phyloP scores from a whole-genome alignment of 2,888 invertebrate genomes.

The Nemapogon koenigi region DNA sequence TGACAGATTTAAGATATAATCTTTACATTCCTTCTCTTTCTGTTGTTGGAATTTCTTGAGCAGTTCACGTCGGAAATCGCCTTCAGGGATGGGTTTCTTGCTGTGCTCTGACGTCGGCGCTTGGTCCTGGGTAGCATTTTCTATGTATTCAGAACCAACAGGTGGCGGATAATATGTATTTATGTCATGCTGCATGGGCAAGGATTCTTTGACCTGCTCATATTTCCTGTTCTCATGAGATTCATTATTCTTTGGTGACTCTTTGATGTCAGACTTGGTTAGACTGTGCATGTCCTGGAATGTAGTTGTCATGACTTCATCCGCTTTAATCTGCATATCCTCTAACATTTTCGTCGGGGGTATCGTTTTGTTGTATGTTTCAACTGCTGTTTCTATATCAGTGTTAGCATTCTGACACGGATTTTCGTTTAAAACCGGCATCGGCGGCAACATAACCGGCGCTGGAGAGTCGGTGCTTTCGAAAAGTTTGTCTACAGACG shows the following conservation, averaged over 20 bases:
- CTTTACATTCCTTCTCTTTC: conserved; percentile 69
- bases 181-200: conserved; percentile 67
- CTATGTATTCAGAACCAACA: conserved; percentile 30
- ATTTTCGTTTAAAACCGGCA: no score
- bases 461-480: conserved; percentile 79
- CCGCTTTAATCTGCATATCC: background rate
- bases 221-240: conserved; percentile 72
- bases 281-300: no score
- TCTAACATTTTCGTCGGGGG: background rate
- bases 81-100: conserved; percentile 21
- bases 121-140: conserved; percentile 22
- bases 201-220: conserved; percentile 29
- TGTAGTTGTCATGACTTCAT: conserved; percentile 5
- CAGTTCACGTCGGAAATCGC: conserved; percentile 68
- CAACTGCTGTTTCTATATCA: no score
- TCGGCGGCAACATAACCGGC: no score
- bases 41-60: conserved; percentile 83
- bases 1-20: conserved; percentile 50
- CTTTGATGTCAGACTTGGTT: background rate
- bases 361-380: background rate
- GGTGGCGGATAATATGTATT: no score
- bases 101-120: conserved; percentile 32
- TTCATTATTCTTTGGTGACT: conserved; percentile 69
- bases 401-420: no score
- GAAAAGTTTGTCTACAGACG: conserved; percentile 88